Evolutionary conservation across 2,888 invertebrate genomes (phyloP).

Genomic region (Tachina fera): DNA sequence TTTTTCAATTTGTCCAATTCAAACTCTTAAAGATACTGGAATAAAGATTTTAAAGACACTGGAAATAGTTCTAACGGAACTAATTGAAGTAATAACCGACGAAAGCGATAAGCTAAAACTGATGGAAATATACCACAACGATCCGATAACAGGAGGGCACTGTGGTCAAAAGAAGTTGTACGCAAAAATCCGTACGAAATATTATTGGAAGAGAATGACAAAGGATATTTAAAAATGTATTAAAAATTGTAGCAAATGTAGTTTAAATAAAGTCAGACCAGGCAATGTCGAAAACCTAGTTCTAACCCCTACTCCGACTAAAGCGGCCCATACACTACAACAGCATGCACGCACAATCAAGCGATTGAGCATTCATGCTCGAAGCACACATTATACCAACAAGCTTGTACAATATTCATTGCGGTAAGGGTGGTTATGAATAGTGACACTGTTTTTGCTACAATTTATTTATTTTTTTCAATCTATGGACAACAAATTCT

Average conservation of each 20-base stretch:
- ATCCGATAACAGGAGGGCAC: neutral
- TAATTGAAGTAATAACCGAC: neutral
- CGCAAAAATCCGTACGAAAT: neutral
- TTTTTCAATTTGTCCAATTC: neutral
- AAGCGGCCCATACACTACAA: no score
- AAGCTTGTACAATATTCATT: no score
- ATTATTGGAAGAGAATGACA: neutral
- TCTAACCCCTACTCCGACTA: neutral
- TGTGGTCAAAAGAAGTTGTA: neutral
- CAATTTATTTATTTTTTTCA: no score
- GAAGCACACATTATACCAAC: no score
- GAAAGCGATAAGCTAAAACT: neutral
- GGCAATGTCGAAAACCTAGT: neutral
- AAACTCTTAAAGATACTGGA: neutral
- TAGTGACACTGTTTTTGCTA: no score
- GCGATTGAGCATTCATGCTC: no score
- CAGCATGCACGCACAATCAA: no score
- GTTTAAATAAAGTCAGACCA: neutral
- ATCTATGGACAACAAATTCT: no score
- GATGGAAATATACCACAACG: no score
- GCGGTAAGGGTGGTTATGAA: no score
- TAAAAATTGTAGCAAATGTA: no score
- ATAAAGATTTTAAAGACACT: neutral
- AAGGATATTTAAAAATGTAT: no score
- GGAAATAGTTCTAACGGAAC: neutral